A percentile compares a stretch with the other conserved stretches of the same genome.
Conservation (phyloP, 53 echinoderm and acorn worm genomes). For the Holothuria leucospilota region DNA sequence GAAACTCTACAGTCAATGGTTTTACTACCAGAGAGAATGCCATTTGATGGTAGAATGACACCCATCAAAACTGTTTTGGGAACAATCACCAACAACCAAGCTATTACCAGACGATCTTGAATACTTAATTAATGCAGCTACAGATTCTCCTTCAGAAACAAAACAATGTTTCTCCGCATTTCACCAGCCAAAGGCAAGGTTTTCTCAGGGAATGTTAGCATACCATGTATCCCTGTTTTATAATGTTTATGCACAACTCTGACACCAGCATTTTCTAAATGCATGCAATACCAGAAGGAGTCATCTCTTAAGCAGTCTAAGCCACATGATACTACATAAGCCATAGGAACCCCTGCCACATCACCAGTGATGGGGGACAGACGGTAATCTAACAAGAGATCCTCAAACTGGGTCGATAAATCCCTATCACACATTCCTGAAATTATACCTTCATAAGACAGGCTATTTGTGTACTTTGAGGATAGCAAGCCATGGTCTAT, state of each 20-base stretch:
- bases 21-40: too few species aligned
- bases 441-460: not conserved
- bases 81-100: too few species aligned
- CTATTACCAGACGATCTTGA: too few species aligned
- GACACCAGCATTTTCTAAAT: slow-evolving; percentile 31
- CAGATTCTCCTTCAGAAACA: slow-evolving; percentile 17
- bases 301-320: slow-evolving; percentile 6
- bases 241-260: slow-evolving; percentile 19
- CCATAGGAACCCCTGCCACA: slow-evolving; percentile 12
- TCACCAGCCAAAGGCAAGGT: not conserved
- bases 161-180: not conserved
- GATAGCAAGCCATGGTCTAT: not conserved
- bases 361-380: slow-evolving; percentile 59
- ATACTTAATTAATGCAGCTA: not conserved
- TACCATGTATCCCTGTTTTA: not conserved
- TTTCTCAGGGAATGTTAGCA: not conserved
- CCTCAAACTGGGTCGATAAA: slow-evolving; percentile 13
- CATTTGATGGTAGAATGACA: too few species aligned
- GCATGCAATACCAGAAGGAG: not conserved
- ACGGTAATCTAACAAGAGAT: slow-evolving; percentile 61
- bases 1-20: too few species aligned
- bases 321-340: slow-evolving; percentile 7
- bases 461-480: not conserved
- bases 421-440: not conserved
- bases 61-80: too few species aligned